Evolutionary conservation across 2,113 vertebrate genomes (phyloP).

Genomic region (Myrmecobius fasciatus): DNA sequence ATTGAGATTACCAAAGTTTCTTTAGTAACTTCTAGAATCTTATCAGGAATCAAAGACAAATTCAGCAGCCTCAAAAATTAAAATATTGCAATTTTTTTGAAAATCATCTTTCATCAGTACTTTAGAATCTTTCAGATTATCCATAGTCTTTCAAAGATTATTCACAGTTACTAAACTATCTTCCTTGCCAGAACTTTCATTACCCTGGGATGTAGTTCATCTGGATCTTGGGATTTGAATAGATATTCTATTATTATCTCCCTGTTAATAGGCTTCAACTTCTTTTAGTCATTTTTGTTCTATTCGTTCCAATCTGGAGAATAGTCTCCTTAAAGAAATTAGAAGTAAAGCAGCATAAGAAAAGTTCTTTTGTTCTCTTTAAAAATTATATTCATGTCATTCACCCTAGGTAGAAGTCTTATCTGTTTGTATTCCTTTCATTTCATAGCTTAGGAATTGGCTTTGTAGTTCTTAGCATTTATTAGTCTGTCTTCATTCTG

Average conservation of each 20-base stretch:
- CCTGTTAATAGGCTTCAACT: neutral
- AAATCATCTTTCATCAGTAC: no score
- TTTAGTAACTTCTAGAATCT: no score
- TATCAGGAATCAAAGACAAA: no score
- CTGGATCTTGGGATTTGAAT: no score
- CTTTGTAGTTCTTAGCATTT: neutral
- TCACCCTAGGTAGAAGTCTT: neutral
- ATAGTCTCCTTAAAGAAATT: neutral
- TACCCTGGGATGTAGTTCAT: no score
- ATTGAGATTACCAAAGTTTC: no score
- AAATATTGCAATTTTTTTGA: no score
- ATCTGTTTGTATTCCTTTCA: neutral
- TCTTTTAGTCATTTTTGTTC: neutral
- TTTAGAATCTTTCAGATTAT: no score
- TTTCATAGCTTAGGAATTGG: neutral
- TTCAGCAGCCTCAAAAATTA: no score
- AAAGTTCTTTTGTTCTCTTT: neutral
- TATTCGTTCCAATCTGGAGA: neutral
- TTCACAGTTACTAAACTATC: no score
- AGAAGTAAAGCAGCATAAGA: neutral
- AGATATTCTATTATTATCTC: neutral
- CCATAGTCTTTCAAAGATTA: no score
- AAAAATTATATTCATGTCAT: neutral
- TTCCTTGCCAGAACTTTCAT: no score
- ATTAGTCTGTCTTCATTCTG: neutral